phyloP scores from a whole-genome alignment of 2,113 vertebrate genomes.

The Noctilio leporinus region DNA sequence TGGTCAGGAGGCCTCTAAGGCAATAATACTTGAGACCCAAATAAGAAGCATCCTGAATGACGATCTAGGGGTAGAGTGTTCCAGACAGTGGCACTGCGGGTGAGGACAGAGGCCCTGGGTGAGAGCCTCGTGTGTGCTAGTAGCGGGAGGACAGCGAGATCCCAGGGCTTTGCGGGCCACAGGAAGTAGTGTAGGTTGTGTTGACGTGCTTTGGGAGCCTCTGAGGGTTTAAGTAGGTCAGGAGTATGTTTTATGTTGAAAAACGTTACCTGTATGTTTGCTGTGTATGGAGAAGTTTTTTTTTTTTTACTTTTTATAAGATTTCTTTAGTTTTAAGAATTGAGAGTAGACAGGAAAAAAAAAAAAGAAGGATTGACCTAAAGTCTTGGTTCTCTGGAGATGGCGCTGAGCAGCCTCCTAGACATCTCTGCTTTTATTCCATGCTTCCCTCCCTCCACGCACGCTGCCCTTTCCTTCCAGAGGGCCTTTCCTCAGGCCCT shows the following conservation, averaged over 20 bases:
- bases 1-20: background rate
- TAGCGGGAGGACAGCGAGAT: background rate
- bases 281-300: background rate
- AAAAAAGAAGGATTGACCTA: no score
- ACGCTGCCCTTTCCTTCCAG: background rate
- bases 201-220: background rate
- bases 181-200: background rate
- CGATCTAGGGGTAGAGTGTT: background rate
- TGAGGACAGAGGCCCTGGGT: background rate
- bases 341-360: no score
- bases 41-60: background rate
- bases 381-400: background rate
- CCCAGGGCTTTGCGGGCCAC: background rate
- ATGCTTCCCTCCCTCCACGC: background rate
- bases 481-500: background rate
- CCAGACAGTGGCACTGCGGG: background rate
- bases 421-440: background rate
- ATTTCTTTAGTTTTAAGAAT: background rate
- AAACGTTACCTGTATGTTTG: background rate
- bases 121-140: background rate
- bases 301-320: background rate
- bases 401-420: background rate
- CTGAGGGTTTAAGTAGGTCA: background rate
- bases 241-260: background rate
- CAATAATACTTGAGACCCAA: background rate